phyloP scores from a whole-genome alignment of 2,113 vertebrate genomes.

The Platichthys flesus region DNA sequence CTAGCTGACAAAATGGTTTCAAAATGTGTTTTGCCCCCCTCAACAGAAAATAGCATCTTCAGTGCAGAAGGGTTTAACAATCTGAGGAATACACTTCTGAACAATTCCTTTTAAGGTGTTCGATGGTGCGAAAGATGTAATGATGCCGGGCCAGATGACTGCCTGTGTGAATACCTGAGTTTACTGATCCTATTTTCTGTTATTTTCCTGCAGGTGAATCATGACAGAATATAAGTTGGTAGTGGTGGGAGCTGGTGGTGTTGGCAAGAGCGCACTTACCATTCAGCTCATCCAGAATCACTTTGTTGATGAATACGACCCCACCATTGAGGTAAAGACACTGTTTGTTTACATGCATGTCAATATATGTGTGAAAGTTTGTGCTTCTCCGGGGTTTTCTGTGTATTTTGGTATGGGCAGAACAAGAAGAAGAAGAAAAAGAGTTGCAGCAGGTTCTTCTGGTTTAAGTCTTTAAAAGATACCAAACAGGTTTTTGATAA shows the following conservation, averaged over 20 bases:
- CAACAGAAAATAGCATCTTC: background rate
- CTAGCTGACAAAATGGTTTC: background rate
- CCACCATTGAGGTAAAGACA: conserved; percentile 83
- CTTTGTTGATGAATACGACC: conserved; percentile 86
- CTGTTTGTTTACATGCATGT: background rate
- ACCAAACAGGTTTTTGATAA: conserved; percentile 62
- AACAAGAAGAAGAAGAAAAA: conserved; percentile 13
- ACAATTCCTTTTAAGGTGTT: background rate
- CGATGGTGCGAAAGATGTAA: background rate
- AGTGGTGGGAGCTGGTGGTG: conserved; percentile 85
- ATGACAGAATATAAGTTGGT: conserved; percentile 87
- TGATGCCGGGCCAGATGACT: background rate
- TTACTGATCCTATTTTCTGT: background rate
- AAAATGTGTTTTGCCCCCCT: background rate
- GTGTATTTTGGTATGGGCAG: conserved; percentile 26
- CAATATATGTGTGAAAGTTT: background rate
- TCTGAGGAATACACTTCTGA: background rate
- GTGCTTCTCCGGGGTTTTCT: background rate
- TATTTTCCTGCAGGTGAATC: conserved; percentile 74
- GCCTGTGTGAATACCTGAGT: background rate
- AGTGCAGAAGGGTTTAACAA: background rate
- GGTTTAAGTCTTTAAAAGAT: conserved; percentile 65
- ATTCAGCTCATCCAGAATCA: conserved; percentile 87
- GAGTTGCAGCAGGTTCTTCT: conserved; percentile 71
- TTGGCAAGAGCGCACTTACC: conserved; percentile 84